phyloP scores from a whole-genome alignment of 1,140 invertebrate species.

The Mylabris phalerata region DNA sequence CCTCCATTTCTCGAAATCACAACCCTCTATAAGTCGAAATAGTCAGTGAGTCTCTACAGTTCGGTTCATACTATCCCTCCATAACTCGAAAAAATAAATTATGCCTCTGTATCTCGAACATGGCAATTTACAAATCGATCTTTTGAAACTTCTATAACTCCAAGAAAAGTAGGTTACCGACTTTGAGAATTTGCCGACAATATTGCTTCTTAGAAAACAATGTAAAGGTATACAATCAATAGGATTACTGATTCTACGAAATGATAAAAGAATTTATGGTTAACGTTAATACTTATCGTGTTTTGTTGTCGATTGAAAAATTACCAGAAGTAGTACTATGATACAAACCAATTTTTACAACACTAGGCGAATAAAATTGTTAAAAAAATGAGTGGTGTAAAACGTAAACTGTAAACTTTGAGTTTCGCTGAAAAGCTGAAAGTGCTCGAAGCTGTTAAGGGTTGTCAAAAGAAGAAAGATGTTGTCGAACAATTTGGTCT shows the following conservation, averaged over 20 bases:
- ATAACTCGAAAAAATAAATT: no score
- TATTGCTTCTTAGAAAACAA: neutral
- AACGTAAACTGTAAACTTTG: slow-evolving; percentile 16
- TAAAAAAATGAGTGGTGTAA: no score
- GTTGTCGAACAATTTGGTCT: slow-evolving; percentile 21
- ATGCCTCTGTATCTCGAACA: slow-evolving; percentile 4
- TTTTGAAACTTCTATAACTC: neutral
- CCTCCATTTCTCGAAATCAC: slow-evolving; percentile 9
- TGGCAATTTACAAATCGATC: neutral
- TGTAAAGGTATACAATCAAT: neutral
- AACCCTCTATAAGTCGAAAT: slow-evolving; percentile 3
- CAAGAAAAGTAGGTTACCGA: neutral
- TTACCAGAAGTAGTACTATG: no score
- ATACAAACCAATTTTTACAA: no score
- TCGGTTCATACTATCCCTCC: no score
- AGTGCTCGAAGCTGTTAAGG: slow-evolving; percentile 26
- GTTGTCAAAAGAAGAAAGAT: slow-evolving; percentile 23
- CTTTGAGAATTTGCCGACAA: neutral
- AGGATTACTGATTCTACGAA: neutral
- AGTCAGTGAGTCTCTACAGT: no score
- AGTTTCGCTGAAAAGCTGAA: slow-evolving; percentile 21
- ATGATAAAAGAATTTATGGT: neutral
- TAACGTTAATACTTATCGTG: no score
- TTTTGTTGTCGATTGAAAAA: no score
- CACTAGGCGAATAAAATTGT: no score